Conservation (phyloP, 2,113 vertebrate genomes). For the Noturus placidus region DNA sequence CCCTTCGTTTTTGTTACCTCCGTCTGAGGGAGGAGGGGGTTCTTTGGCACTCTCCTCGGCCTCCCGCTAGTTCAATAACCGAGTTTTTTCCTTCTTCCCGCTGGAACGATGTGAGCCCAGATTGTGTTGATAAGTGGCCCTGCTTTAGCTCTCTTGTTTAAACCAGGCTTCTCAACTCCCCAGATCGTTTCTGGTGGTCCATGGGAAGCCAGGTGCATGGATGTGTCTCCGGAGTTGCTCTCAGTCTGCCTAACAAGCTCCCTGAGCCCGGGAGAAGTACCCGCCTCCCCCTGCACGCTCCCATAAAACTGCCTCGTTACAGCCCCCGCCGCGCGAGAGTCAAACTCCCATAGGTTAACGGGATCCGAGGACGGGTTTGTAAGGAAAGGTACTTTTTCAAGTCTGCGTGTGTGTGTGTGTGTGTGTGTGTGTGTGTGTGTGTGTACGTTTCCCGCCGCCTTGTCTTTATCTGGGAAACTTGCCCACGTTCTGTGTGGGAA, state of each 20-base stretch:
- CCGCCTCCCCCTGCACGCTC: slow-evolving; percentile 46
- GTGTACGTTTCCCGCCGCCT: background rate
- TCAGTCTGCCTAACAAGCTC: slow-evolving; percentile 67
- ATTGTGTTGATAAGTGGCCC: slow-evolving; percentile 47
- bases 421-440: background rate
- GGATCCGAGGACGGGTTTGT: slow-evolving; percentile 52
- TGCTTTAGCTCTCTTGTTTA: slow-evolving; percentile 39
- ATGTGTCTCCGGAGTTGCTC: slow-evolving; percentile 72
- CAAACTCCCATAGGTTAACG: slow-evolving; percentile 59
- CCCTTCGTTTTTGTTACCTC: slow-evolving; percentile 16
- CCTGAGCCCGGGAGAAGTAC: slow-evolving; percentile 58
- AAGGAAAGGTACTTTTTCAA: slow-evolving; percentile 58
- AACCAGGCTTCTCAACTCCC: slow-evolving; percentile 31
- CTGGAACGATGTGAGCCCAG: slow-evolving; percentile 11
- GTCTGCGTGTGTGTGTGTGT: background rate
- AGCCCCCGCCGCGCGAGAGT: slow-evolving; percentile 61
- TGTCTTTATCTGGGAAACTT: slow-evolving; percentile 43
- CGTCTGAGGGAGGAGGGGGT: slow-evolving; percentile 14
- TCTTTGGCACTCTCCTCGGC: background rate
- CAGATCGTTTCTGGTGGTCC: slow-evolving; percentile 66
- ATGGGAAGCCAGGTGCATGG: slow-evolving; percentile 80
- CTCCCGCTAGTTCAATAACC: slow-evolving; percentile 19
- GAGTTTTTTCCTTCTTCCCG: background rate
- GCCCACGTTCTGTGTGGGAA: slow-evolving; percentile 36
- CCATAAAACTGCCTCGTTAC: slow-evolving; percentile 72